Evolutionary conservation across 1,140 invertebrate genomes (phyloP).

Genomic region (Epicauta chinensis): DNA sequence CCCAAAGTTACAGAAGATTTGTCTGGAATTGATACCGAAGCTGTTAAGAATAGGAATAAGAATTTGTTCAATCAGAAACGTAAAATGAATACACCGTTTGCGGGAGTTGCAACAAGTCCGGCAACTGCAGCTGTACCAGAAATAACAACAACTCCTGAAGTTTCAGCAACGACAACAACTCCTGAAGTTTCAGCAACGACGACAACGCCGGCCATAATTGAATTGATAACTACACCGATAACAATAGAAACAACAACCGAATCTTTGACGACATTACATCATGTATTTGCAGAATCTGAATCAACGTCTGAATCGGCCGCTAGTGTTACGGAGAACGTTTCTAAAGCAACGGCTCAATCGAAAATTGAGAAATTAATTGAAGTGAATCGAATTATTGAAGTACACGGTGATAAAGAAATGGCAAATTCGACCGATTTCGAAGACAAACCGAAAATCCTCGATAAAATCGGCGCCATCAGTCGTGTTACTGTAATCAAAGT

Average conservation of each 20-base stretch:
- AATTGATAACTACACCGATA: conserved; percentile 7
- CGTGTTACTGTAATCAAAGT: conserved; percentile 58
- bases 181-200: conserved; percentile 1
- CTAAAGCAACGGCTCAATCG: not conserved
- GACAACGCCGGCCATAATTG: conserved; percentile 7
- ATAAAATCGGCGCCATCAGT: conserved; percentile 60
- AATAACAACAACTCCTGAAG: not conserved
- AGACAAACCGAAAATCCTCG: conserved; percentile 49
- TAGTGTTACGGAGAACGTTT: conserved; percentile 10
- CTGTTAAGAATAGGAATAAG: conserved; percentile 42
- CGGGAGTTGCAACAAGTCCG: not conserved
- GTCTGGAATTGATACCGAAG: conserved; percentile 26
- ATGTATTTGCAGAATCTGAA: conserved; percentile 46
- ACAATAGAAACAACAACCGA: conserved; percentile 32
- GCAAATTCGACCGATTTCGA: conserved; percentile 50
- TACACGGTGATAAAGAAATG: conserved; percentile 50
- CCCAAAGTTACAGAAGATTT: conserved; percentile 12
- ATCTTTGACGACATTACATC: conserved; percentile 46
- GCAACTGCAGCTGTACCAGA: not conserved
- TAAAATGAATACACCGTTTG: conserved; percentile 34
- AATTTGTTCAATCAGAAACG: conserved; percentile 46
- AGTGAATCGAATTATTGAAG: conserved; percentile 58
- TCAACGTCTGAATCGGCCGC: conserved; percentile 16
- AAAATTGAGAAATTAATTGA: conserved; percentile 54
- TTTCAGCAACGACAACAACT: conserved; percentile 4